These are phyloP conservation scores for Drosophila mimetica DNA, from an alignment of 2,888 invertebrate species.

Conservation along the genomic window DNA sequence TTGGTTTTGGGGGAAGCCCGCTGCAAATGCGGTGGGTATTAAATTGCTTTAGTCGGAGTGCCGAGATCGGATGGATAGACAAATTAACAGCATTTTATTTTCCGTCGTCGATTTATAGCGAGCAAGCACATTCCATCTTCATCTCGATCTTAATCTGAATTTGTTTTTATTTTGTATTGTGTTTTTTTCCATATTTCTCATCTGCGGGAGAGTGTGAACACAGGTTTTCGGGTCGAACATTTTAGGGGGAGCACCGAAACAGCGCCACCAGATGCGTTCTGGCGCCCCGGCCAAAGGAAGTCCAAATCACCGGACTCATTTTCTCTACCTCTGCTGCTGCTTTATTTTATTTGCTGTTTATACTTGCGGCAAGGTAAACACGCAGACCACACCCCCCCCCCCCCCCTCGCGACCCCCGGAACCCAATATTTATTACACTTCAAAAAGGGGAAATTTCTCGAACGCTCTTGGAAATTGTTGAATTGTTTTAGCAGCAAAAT, in stretches of 20 bases:
- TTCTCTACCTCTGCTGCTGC: constrained; percentile 24
- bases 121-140: constrained; percentile 49
- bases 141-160: constrained; percentile 37
- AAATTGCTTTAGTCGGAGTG: constrained; percentile 68
- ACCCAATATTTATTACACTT: constrained; percentile 58
- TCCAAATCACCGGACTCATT: constrained; percentile 41
- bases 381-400: constrained; percentile 39
- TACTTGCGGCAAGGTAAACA: constrained; percentile 73
- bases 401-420: background rate
- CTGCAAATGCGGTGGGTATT: constrained; percentile 42
- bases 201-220: constrained; percentile 14
- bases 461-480: constrained; percentile 48
- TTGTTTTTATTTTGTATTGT: constrained; percentile 5
- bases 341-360: constrained; percentile 44
- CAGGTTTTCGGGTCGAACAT: constrained; percentile 35
- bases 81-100: constrained; percentile 64
- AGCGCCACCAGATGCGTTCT: constrained; percentile 43
- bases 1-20: constrained; percentile 60
- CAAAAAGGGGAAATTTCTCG: constrained; percentile 69
- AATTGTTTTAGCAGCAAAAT: constrained; percentile 64
- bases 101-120: constrained; percentile 52
- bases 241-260: constrained; percentile 41
- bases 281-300: constrained; percentile 38
- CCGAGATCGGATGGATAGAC: constrained; percentile 57
- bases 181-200: no score